Base-by-base conservation (phyloP, 2,113 vertebrate genomes). In the Hyla sarda region DNA sequence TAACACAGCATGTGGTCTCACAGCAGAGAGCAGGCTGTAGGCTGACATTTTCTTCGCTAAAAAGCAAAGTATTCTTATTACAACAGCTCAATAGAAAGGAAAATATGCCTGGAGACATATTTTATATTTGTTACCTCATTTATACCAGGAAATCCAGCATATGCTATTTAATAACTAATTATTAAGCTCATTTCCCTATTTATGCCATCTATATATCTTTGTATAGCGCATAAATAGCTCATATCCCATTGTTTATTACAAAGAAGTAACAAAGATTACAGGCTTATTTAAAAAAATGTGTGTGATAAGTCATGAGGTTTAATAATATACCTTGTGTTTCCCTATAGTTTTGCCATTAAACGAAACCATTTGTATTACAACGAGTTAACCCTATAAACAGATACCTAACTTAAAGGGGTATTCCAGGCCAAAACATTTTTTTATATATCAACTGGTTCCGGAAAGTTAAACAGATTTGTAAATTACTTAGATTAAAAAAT, bases 1-100 rank as follows among this genome's bases (percentile, higher is more conserved):
- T 79, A 85, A 79, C 58, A 71, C 84, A 41, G 84, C 75, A 45
- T 34, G 84, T 54, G 62, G 47, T 85, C 75, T 60, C 19, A 71
- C 47, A 60, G 54, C 71, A 79, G n/a, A 79, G 21, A 79, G 79
- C 60, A 41, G 48, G 28, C 75, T 37, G 23, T 77, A 85, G 62
- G 48, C 8, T 71, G 47, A 45, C 56, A 71, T 52, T 52, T 76
- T 34, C 48, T 21, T 28, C 28, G 37, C 45, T 23, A 79, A 41
- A 48, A 28, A 25, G 32, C 72, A 62, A 73, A 83, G n/a, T 48
- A n/a, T 48, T 79, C 52, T 58, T 79, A 23, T 58, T 79, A 79
- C 19, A 77, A 28, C 73, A 77, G 19, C 37, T 62, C 58, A 65
- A 47, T 19, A 65, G 56, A 80, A 80, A 62, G 34, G 16, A 32